Base-by-base conservation (phyloP, 1,140 invertebrate species). In the Hydropsyche tenuis region DNA sequence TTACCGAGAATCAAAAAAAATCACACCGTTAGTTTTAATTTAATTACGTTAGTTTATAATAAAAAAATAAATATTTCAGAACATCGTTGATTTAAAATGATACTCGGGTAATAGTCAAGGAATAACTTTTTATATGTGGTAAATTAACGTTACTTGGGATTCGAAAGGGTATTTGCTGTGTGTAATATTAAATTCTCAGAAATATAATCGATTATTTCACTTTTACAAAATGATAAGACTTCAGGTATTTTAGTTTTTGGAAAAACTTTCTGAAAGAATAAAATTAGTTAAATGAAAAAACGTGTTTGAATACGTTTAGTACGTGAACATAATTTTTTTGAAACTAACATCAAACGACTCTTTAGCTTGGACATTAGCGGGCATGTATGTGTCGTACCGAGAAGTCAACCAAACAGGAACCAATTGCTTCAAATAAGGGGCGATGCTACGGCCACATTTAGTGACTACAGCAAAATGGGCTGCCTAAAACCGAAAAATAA, bases 361-460 rank as follows among this genome's bases (percentile, higher is more conserved):
- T 18, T 80, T 83, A 18, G 94, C 94, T 73, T 90, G 88, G 74
- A 87, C 88, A 4, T 93, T 91, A 16, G 93, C 93, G 1, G 92
- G 92, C 11, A 92, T 86, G 83, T 94, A 93, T 6, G 89, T 89
- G 79, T 97, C 95, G 83, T 89, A 93, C 79, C 93, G 92, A 18
- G 91, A 90, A 3, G 91, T 86, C 75, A 95, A 88, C 92, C 93
- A 94, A 18, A 88, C 82, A 9, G 91, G 90, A 74, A 92, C 89
- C 1, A 96, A 77, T 78, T 88, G 87, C 79, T 93, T 94, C 0
- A 96, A 84, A 81, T 91, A 89, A 0, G 91, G 90, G 3, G 93
- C 94, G 62, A 96, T 85, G 79, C 90, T 88, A 66, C 90, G 87
- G 27, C 91, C 90, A 43, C 91, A 89, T 81, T 89, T 88, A 27